These are phyloP conservation scores for Drosophila equinoxialis DNA, from an alignment of 1,140 invertebrate species.

Conservation along the genomic window DNA sequence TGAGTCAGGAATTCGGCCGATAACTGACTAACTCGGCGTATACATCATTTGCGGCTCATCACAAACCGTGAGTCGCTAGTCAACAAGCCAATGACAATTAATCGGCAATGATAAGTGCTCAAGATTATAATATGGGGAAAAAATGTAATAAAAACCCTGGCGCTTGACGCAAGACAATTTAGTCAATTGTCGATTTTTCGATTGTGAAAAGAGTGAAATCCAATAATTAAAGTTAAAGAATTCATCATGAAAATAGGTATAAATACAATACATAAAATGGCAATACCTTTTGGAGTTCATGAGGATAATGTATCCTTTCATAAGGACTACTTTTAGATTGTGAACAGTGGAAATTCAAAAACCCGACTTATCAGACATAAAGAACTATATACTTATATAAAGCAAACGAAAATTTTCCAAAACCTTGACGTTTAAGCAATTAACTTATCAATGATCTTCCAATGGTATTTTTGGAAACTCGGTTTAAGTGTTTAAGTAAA, in stretches of 20 bases:
- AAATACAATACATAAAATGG: neutral
- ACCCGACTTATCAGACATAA: no score
- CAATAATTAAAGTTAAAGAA: neutral
- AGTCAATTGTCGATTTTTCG: conserved; percentile 51
- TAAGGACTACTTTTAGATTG: neutral
- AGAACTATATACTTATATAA: no score
- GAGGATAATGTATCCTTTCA: neutral
- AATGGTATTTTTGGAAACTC: no score
- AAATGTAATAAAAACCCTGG: conserved; percentile 56
- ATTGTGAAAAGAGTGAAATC: conserved; percentile 19
- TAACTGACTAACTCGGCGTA: conserved; percentile 29
- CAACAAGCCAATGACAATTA: conserved; percentile 31
- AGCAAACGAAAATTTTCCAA: no score
- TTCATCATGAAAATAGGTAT: conserved; percentile 61
- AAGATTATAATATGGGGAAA: conserved; percentile 43
- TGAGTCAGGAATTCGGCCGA: conserved; percentile 36
- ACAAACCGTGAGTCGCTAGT: conserved; percentile 23
- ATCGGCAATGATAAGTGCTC: conserved; percentile 50
- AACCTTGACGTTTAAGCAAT: no score
- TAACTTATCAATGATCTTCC: no score
- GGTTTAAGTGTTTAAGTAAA: no score
- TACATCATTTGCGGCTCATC: conserved; percentile 26
- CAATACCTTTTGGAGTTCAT: neutral
- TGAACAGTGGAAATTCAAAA: neutral
- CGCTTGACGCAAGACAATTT: conserved; percentile 31